Conservation (phyloP, 1,140 invertebrate genomes). For the Rhyzopertha dominica region DNA sequence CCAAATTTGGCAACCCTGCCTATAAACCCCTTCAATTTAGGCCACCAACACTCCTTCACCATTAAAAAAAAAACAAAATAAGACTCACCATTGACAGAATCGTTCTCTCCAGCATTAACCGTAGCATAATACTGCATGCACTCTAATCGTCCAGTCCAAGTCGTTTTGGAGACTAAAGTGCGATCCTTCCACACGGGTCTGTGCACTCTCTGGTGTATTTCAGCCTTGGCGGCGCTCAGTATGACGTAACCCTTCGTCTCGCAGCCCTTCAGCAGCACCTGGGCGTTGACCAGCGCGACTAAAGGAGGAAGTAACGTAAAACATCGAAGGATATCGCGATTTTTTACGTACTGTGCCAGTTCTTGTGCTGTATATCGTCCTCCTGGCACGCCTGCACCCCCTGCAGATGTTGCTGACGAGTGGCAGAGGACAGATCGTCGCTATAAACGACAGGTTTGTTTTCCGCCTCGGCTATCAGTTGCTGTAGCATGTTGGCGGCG, state of each 20-base stretch:
- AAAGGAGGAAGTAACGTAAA: conserved; percentile 40
- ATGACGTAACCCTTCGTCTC: conserved; percentile 97
- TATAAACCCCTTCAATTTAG: neutral
- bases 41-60: neutral
- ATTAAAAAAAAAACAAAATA: neutral
- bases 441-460: conserved; percentile 91
- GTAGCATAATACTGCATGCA: conserved; percentile 99
- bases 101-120: conserved; percentile 76
- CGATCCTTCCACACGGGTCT: conserved; percentile 87
- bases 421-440: conserved; percentile 75
- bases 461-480: conserved; percentile 91
- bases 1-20: too few species aligned
- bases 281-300: conserved; percentile 94
- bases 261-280: conserved; percentile 91
- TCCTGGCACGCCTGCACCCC: conserved; percentile 81
- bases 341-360: conserved; percentile 89
- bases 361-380: conserved; percentile 83
- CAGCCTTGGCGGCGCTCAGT: conserved; percentile 90
- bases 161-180: conserved; percentile 86
- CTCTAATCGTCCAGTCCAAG: conserved; percentile 90
- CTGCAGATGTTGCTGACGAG: conserved; percentile 71
- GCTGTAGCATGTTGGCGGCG: conserved; percentile 75
- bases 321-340: too few species aligned
- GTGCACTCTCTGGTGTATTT: conserved; percentile 86
- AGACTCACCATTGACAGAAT: conserved; percentile 43